These are phyloP conservation scores for Palythoa heliodiscus DNA, from an alignment of 92 coral and sea anemone genomes.

Conservation along the genomic window DNA sequence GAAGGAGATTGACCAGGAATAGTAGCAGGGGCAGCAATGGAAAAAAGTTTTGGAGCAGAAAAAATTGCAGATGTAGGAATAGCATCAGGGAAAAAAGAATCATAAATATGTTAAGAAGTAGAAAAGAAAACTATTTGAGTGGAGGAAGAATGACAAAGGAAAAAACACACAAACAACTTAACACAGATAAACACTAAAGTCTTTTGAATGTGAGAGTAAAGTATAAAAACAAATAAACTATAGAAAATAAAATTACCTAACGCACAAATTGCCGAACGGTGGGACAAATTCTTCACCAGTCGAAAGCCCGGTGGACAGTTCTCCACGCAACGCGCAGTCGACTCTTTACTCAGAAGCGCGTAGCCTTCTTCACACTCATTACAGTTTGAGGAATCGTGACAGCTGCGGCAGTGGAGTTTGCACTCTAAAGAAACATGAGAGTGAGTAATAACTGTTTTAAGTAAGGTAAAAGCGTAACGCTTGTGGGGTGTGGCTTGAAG, in stretches of 20 bases:
- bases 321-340: slow-evolving; percentile 9
- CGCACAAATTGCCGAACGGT: slow-evolving; percentile 7
- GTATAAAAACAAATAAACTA: no score
- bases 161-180: no score
- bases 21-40: no score
- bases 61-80: background rate
- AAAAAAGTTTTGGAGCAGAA: background rate
- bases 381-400: slow-evolving; percentile 6
- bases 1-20: no score
- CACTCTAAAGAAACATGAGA: background rate
- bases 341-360: background rate
- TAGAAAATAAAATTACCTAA: slow-evolving; percentile 1
- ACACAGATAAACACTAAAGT: no score
- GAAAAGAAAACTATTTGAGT: no score
- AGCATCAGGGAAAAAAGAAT: background rate
- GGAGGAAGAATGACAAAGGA: no score
- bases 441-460: background rate
- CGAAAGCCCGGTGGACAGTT: slow-evolving; percentile 30
- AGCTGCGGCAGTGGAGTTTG: slow-evolving; percentile 22
- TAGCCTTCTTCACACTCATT: slow-evolving; percentile 31
- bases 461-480: no score
- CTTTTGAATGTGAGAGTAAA: no score
- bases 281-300: slow-evolving; percentile 19
- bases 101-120: no score
- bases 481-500: no score